Evolutionary conservation across 2,113 vertebrate genomes (phyloP).

Genomic region (Apaloderma vittatum): DNA sequence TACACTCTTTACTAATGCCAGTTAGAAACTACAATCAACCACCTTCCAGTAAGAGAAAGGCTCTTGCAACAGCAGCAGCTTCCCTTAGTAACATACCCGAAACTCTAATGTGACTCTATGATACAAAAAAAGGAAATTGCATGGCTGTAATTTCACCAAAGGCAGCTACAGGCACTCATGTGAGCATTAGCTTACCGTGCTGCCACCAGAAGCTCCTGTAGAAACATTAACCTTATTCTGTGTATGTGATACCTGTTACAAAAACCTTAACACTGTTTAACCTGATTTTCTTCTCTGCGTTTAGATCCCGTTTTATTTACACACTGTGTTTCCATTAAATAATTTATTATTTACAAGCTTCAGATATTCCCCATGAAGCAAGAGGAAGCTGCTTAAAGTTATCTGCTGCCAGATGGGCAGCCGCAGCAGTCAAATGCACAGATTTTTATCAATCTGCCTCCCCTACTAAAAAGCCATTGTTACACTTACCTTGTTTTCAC

Average conservation of each 20-base stretch:
- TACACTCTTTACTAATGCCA: not conserved
- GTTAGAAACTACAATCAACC: not conserved
- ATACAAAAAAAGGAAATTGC: not conserved
- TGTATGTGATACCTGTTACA: not conserved
- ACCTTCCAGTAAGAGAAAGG: not conserved
- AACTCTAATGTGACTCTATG: not conserved
- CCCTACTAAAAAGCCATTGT: not conserved
- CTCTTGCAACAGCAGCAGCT: not conserved
- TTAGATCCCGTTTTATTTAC: not conserved
- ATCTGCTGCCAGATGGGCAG: not conserved
- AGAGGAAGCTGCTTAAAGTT: not conserved
- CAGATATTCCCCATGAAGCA: not conserved
- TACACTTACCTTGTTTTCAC: conserved; percentile 88
- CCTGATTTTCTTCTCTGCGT: not conserved
- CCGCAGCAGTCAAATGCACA: not conserved
- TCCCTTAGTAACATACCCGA: not conserved
- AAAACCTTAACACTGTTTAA: not conserved
- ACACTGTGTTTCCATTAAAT: not conserved
- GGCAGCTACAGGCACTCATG: not conserved
- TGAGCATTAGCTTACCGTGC: not conserved
- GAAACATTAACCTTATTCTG: not conserved
- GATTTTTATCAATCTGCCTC: not conserved
- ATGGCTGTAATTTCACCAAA: not conserved
- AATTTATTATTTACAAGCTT: not conserved
- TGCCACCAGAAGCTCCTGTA: not conserved